phyloP scores from a whole-genome alignment of 2,888 invertebrate species.

The Drosophila monieri region DNA sequence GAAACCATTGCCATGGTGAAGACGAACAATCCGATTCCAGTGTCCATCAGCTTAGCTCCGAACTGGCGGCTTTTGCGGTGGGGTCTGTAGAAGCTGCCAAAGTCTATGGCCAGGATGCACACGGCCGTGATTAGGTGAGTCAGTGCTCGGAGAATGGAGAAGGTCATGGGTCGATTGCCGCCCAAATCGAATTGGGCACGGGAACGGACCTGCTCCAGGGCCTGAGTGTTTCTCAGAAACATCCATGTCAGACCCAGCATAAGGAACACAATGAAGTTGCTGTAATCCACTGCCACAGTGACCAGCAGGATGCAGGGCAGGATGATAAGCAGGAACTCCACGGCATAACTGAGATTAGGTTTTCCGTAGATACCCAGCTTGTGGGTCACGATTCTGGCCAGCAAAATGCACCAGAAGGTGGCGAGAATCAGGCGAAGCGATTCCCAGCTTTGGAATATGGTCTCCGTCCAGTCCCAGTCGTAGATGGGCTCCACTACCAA shows the following conservation, averaged over 20 bases:
- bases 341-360: slow-evolving; percentile 70
- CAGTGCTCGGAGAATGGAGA: slow-evolving; percentile 89
- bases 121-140: slow-evolving; percentile 90
- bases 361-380: slow-evolving; percentile 13
- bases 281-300: slow-evolving; percentile 85
- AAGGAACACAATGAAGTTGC: slow-evolving; percentile 19
- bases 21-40: slow-evolving; percentile 95
- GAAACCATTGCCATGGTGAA: slow-evolving; percentile 92
- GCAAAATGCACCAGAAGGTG: slow-evolving; percentile 59
- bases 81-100: slow-evolving; percentile 92
- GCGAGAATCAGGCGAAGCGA: slow-evolving; percentile 70
- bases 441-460: slow-evolving; percentile 58
- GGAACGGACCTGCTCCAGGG: slow-evolving; percentile 37
- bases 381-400: slow-evolving; percentile 62
- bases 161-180: slow-evolving; percentile 82
- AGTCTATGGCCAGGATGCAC: slow-evolving; percentile 97
- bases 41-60: slow-evolving; percentile 97
- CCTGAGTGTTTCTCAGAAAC: slow-evolving; percentile 38
- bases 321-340: slow-evolving; percentile 86
- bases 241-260: slow-evolving; percentile 3
- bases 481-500: neutral
- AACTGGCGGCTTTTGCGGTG: slow-evolving; percentile 94
- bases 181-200: slow-evolving; percentile 63
- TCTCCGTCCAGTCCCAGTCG: slow-evolving; percentile 60
- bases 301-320: slow-evolving; percentile 86